Evolutionary conservation across 2,888 invertebrate species (phyloP), one percentile per base, ranked within the genome.

Genomic region (Caenorhabditis japonica): DNA sequence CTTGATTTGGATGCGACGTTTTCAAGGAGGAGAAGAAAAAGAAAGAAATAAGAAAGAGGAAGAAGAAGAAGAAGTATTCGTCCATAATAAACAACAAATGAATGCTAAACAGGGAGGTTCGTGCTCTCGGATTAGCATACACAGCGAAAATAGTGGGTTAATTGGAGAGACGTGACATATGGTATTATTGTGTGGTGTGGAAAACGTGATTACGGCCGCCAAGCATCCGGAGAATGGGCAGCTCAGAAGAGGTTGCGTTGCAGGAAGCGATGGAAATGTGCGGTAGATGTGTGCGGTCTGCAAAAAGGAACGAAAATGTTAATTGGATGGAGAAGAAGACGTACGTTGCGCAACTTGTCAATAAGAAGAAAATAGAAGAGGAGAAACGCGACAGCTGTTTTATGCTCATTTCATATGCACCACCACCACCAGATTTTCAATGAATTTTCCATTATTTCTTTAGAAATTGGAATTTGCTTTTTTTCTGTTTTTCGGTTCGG

Each of bases 181-280:
- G 66, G 66, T 66, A 56, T 66, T 56, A 66, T 49, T 53, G 47
- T 30, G 53, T 17, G 17, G 30, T 30, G 30, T 34, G 33, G 23
- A 38, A 66, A 66, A 56, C 66, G 49, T 56, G 66, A 66, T 66
- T 66, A 56, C 60, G 41, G n/a, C n/a, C 8, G 39, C 12, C 30
- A 33, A 49, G 15, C 30, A n/a, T 34, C 21, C 19, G 43, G 8
- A 43, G 19, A 39, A 39, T 4, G 39, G 17, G 34, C 17, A 3
- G 13, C 7, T 61, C 25, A 70, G 58, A 70, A 70, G 56, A 70
- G 62, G 52, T 70, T 70, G 7, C 56, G 56, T 30, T 51, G 61
- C 27, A 70, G 70, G 51, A 70, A 70, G 17, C 61, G 61, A 33
- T 70, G 70, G 30, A 70, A 70, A 58, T 70, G 61, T 15, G 56